These are phyloP conservation scores for Capreolus pygargus DNA, from an alignment of 2,113 vertebrate genomes.

Conservation along the genomic window DNA sequence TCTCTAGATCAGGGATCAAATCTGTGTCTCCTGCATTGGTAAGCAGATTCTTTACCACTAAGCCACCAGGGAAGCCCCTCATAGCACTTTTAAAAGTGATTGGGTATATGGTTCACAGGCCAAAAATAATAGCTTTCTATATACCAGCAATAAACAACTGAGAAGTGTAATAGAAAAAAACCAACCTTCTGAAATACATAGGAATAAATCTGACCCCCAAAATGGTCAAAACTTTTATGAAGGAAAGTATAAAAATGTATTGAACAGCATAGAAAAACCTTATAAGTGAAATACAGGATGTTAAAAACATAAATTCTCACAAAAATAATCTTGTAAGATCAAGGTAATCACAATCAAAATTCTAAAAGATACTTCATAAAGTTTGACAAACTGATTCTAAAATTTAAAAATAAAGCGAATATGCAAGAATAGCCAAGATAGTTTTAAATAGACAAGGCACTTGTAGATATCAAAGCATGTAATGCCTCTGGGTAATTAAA, in stretches of 20 bases:
- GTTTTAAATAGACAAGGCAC: not conserved
- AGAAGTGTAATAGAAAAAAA: not conserved
- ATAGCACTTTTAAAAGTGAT: not conserved
- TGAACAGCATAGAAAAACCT: not conserved
- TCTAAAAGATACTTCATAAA: not conserved
- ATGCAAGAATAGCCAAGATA: not conserved
- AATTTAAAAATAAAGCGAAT: constrained; percentile 24
- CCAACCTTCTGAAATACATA: not conserved
- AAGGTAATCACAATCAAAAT: not conserved
- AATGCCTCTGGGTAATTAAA: constrained; percentile 26
- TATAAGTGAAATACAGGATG: not conserved
- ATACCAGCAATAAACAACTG: not conserved
- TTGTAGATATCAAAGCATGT: not conserved
- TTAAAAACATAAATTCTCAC: not conserved
- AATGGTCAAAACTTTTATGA: not conserved
- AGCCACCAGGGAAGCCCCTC: not conserved
- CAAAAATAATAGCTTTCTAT: not conserved
- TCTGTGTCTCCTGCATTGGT: not conserved
- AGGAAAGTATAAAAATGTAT: constrained; percentile 24
- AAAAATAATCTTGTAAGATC: constrained; percentile 22
- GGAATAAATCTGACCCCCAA: not conserved
- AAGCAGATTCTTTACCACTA: not conserved
- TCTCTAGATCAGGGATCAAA: not conserved
- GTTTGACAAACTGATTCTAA: constrained; percentile 17
- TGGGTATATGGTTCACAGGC: not conserved